Evolutionary conservation across 2,113 vertebrate genomes (phyloP).

Genomic region (Heliornis fulica): DNA sequence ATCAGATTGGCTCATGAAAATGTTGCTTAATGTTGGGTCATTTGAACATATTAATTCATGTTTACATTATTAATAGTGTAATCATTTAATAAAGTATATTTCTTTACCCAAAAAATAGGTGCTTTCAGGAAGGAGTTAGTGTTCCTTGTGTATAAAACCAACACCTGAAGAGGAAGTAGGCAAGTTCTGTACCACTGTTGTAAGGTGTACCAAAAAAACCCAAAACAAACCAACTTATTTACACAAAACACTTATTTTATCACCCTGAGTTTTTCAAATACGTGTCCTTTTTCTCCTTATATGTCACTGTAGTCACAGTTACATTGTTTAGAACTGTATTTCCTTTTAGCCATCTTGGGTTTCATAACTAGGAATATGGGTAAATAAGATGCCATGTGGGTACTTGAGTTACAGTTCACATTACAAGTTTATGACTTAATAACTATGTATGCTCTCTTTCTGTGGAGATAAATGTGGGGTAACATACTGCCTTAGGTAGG

Average conservation of each 20-base stretch:
- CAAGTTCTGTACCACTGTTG: background rate
- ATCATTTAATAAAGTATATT: background rate
- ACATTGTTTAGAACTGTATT: background rate
- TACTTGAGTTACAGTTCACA: background rate
- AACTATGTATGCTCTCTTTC: background rate
- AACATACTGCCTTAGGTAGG: background rate
- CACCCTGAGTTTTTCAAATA: background rate
- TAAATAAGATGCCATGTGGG: background rate
- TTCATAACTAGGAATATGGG: background rate
- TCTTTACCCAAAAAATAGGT: background rate
- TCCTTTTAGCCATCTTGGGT: background rate
- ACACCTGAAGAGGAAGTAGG: background rate
- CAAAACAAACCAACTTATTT: background rate
- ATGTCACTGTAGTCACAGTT: background rate
- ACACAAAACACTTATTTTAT: background rate
- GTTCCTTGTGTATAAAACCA: background rate
- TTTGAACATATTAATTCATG: background rate
- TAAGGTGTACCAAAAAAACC: background rate
- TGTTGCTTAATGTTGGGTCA: background rate
- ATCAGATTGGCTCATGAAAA: background rate
- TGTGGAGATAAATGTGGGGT: background rate
- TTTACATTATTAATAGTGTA: background rate
- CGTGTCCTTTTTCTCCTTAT: background rate
- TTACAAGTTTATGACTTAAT: background rate
- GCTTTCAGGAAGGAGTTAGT: background rate